Evolutionary conservation across 2,888 invertebrate genomes (phyloP).

Genomic region (Norana najaformis): DNA sequence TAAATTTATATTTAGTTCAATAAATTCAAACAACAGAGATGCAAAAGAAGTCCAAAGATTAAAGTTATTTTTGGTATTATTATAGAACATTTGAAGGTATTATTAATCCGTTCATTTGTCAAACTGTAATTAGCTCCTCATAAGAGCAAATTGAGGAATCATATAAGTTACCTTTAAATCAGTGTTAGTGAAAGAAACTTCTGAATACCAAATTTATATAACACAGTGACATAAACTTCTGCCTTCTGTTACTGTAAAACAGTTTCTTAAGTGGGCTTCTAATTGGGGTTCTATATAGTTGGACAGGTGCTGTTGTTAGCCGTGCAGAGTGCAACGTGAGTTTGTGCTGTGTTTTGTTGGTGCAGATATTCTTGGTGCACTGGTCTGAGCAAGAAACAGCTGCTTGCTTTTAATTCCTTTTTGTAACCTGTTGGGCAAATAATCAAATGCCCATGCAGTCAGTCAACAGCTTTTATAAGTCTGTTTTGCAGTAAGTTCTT

Average conservation of each 20-base stretch:
- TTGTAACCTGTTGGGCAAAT: not conserved
- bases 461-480: not conserved
- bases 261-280: not conserved
- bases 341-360: not conserved
- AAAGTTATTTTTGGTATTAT: not conserved
- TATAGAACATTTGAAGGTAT: not conserved
- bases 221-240: not conserved
- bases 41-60: not conserved
- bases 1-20: not conserved
- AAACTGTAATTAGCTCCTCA: not conserved
- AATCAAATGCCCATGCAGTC: not conserved
- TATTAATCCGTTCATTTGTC: not conserved
- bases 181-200: not conserved
- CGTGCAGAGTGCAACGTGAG: not conserved
- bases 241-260: not conserved
- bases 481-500: not conserved
- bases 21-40: not conserved
- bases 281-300: not conserved
- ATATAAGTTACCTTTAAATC: not conserved
- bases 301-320: not conserved
- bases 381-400: not conserved
- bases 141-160: not conserved
- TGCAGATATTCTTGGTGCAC: constrained; percentile 13
- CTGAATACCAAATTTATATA: not conserved
- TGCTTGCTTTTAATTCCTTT: not conserved